These are phyloP conservation scores for Spicauda simplicius DNA, from an alignment of 2,888 invertebrate genomes.

Conservation along the genomic window DNA sequence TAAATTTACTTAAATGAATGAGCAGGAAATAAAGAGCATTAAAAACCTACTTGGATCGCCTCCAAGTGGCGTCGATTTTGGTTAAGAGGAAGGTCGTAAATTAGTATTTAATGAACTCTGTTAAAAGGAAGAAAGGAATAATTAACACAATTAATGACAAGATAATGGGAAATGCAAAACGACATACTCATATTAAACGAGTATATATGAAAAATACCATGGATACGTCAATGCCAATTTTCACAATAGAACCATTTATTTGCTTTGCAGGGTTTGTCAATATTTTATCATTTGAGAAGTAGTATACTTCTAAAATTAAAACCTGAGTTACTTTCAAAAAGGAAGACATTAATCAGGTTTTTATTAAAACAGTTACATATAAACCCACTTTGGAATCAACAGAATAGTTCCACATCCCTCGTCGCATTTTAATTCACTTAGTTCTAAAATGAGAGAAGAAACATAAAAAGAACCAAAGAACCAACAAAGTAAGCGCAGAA, in stretches of 20 bases:
- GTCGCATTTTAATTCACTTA: slow-evolving; percentile 13
- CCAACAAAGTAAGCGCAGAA: slow-evolving; percentile 41
- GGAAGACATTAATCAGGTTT: not conserved
- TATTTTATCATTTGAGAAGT: no score
- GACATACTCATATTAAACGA: not conserved
- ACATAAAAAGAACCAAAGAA: slow-evolving; percentile 17
- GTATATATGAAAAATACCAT: no score
- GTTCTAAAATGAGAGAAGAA: slow-evolving; percentile 17
- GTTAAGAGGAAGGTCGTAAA: slow-evolving; percentile 35
- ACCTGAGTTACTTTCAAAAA: no score
- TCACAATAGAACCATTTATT: no score
- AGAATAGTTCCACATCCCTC: not conserved
- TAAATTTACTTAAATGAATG: slow-evolving; percentile 57
- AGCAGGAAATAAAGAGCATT: slow-evolving; percentile 51
- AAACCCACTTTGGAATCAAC: not conserved
- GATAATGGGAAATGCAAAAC: not conserved
- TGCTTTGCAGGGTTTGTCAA: no score
- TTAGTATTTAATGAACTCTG: slow-evolving; percentile 33
- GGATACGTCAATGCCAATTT: no score
- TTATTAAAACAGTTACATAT: not conserved
- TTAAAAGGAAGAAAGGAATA: slow-evolving; percentile 19
- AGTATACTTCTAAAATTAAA: no score
- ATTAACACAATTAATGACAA: not conserved
- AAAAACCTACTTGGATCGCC: slow-evolving; percentile 56
- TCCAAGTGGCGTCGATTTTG: slow-evolving; percentile 48